A percentile compares a stretch with the other conserved stretches of the same genome.
phyloP scores from a whole-genome alignment of 35 echinoderm and acorn worm genomes.

The Apostichopus japonicus region DNA sequence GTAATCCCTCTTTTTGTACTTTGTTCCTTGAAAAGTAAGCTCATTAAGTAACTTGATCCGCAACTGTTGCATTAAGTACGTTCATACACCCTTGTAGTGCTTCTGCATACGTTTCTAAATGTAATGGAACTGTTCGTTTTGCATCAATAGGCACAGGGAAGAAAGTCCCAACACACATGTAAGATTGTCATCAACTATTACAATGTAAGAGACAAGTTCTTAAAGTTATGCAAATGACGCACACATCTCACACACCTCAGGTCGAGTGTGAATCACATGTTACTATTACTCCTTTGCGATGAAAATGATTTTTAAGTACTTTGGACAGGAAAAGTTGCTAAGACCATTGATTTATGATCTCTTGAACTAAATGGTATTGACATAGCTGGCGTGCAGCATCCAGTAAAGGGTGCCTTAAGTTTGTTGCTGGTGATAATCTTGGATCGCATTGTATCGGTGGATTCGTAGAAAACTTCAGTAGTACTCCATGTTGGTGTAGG shows the following conservation, averaged over 20 bases:
- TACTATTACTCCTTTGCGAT: slow-evolving; percentile 57
- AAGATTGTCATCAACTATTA: too few species aligned
- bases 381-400: neutral
- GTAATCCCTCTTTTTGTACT: too few species aligned
- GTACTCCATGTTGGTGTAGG: neutral
- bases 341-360: slow-evolving; percentile 41
- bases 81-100: too few species aligned
- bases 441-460: slow-evolving; percentile 60
- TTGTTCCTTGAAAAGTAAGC: too few species aligned
- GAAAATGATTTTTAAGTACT: slow-evolving; percentile 65
- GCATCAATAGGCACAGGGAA: too few species aligned
- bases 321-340: slow-evolving; percentile 60
- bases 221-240: too few species aligned
- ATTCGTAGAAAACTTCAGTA: slow-evolving; percentile 59
- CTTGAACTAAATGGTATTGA: slow-evolving; percentile 63
- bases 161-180: too few species aligned
- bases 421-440: slow-evolving; percentile 59
- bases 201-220: too few species aligned
- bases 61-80: too few species aligned
- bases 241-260: slow-evolving; percentile 50
- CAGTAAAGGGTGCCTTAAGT: slow-evolving; percentile 18
- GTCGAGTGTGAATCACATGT: slow-evolving; percentile 55
- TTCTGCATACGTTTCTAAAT: too few species aligned
- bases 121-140: too few species aligned
- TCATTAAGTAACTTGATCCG: too few species aligned